Evolutionary conservation across 2,797 vertebrate species (phyloP).

Genomic region (Podarcis lilfordi): DNA sequence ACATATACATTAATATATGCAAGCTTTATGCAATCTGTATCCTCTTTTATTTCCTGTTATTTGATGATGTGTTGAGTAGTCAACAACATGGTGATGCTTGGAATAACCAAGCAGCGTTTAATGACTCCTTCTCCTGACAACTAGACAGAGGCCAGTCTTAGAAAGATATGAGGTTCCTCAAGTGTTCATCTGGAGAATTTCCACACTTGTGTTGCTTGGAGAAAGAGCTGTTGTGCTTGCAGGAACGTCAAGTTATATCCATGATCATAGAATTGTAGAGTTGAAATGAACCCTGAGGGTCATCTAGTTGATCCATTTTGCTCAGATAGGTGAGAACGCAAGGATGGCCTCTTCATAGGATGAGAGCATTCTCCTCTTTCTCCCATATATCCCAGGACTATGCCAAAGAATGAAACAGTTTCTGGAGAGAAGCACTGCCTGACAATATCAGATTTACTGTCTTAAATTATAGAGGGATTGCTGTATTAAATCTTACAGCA

Average conservation of each 20-base stretch:
- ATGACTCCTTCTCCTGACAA: conserved; percentile 31
- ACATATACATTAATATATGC: too few species aligned
- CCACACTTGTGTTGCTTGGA: background rate
- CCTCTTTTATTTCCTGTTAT: too few species aligned
- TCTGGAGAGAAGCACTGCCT: background rate
- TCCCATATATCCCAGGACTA: background rate
- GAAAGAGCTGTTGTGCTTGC: background rate
- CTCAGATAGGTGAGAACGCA: background rate
- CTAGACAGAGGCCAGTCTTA: background rate
- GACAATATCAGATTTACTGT: background rate
- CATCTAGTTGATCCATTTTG: background rate
- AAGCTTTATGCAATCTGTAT: too few species aligned
- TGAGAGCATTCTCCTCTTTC: background rate
- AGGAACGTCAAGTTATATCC: background rate
- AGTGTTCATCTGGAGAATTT: background rate
- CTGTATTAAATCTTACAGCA: background rate
- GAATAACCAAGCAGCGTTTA: background rate
- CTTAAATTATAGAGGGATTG: background rate
- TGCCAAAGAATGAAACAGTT: background rate
- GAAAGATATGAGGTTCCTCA: background rate
- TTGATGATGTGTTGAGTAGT: too few species aligned
- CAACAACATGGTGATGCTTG: background rate
- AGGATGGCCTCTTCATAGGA: background rate
- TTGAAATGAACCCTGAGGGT: too few species aligned
- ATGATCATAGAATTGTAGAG: too few species aligned